These are phyloP conservation scores for Catocala nupta DNA, from an alignment of 2,888 invertebrate genomes.

Conservation along the genomic window DNA sequence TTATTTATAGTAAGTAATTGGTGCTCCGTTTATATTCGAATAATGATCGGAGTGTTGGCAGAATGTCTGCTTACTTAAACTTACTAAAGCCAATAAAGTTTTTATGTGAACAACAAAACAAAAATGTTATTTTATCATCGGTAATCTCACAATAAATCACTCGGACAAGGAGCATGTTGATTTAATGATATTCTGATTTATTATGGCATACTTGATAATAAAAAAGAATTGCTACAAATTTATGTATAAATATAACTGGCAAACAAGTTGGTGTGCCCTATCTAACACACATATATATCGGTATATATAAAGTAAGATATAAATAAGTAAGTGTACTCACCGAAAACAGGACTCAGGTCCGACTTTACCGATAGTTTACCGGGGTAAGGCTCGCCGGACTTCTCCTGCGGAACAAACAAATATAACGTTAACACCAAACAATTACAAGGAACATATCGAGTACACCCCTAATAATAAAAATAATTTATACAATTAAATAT, in stretches of 20 bases:
- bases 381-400: conserved; percentile 92
- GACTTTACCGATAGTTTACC: conserved; percentile 93
- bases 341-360: conserved; percentile 95
- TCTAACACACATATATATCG: too few species aligned
- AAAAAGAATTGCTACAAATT: background rate
- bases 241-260: too few species aligned
- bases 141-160: conserved; percentile 38
- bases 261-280: too few species aligned
- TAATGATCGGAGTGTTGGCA: too few species aligned
- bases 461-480: too few species aligned
- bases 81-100: too few species aligned
- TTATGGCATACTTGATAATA: conserved; percentile 26
- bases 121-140: background rate
- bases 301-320: background rate
- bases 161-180: conserved; percentile 1
- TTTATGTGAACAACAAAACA: conserved; percentile 1
- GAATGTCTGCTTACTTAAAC: too few species aligned
- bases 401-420: conserved; percentile 90
- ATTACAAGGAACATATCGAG: conserved; percentile 1
- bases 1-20: too few species aligned
- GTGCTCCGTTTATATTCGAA: too few species aligned
- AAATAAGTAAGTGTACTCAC: conserved; percentile 86
- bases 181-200: conserved; percentile 48
- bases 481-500: too few species aligned
- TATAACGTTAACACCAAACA: conserved; percentile 28